Conservation (phyloP, 1,140 invertebrate genomes). For the Nasonia giraulti region DNA sequence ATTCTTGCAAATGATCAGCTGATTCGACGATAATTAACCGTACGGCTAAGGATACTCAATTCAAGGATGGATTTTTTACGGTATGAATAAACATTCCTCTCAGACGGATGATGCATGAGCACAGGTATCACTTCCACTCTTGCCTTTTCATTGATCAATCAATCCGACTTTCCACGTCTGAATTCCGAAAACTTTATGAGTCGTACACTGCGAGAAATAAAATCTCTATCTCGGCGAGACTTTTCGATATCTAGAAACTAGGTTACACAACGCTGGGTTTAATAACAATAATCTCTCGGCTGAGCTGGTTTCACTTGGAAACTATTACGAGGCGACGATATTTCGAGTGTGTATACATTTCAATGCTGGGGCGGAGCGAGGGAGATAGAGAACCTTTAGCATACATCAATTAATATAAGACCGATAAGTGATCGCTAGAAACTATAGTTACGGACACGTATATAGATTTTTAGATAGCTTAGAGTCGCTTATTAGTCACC, state of each 20-base stretch:
- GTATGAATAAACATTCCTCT: neutral
- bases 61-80: neutral
- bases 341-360: neutral
- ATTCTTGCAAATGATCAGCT: neutral
- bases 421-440: conserved; percentile 19
- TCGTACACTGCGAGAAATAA: neutral
- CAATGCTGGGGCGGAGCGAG: neutral
- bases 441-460: neutral
- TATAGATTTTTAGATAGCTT: conserved; percentile 11
- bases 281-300: neutral
- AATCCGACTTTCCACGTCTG: neutral
- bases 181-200: neutral
- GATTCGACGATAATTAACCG: neutral
- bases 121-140: neutral
- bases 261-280: neutral
- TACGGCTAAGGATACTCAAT: neutral
- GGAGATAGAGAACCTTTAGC: neutral
- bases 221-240: too few species aligned
- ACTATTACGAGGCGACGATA: neutral
- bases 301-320: neutral
- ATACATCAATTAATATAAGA: conserved; percentile 24
- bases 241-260: neutral
- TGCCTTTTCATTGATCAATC: neutral
- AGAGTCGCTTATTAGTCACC: conserved; percentile 18
- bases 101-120: too few species aligned